These are phyloP conservation scores for Diabrotica virgifera DNA, from an alignment of 1,140 invertebrate genomes.

Conservation along the genomic window DNA sequence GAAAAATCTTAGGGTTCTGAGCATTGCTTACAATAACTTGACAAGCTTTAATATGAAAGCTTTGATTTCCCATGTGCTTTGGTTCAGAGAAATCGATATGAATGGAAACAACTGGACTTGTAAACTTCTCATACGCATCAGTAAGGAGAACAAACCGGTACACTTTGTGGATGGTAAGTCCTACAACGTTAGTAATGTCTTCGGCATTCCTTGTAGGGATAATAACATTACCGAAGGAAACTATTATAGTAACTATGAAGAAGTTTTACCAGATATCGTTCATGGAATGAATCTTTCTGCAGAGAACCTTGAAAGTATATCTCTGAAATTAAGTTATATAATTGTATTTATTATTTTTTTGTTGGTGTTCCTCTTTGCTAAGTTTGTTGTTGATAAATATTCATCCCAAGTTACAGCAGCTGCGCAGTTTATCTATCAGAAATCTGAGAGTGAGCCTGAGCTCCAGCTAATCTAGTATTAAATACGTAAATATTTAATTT, in stretches of 20 bases:
- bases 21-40: constrained; percentile 15
- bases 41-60: constrained; percentile 7
- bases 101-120: constrained; percentile 16
- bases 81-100: constrained; percentile 11
- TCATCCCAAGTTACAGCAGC: constrained; percentile 6
- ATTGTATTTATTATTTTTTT: background rate
- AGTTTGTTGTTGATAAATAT: constrained; percentile 9
- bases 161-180: background rate
- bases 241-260: background rate
- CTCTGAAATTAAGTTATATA: background rate
- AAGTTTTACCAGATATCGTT: background rate
- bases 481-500: too few species aligned
- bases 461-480: constrained; percentile 8
- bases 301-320: background rate
- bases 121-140: constrained; percentile 5
- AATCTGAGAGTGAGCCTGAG: constrained; percentile 6
- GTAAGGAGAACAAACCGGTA: background rate
- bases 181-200: constrained; percentile 17
- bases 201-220: constrained; percentile 13
- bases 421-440: constrained; percentile 11
- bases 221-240: background rate
- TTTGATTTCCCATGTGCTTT: constrained; percentile 5
- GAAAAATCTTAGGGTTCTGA: constrained; percentile 4
- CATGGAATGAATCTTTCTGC: background rate
- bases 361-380: background rate